phyloP scores from a whole-genome alignment of 53 echinoderm and acorn worm species.

The Astropecten irregularis region DNA sequence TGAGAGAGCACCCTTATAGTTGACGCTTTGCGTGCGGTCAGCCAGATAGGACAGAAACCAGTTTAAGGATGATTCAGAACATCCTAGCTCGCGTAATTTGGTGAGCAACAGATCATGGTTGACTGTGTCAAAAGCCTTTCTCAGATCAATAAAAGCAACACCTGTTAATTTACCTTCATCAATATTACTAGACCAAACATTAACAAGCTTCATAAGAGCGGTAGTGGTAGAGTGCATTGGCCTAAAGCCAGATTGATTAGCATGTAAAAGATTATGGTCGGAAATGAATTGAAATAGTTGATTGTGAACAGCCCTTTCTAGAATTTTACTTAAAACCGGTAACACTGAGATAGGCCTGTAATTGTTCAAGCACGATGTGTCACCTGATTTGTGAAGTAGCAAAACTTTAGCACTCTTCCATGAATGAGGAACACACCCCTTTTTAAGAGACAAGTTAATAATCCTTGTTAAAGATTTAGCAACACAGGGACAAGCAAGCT shows the following conservation, averaged over 20 bases:
- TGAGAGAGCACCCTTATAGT: not conserved
- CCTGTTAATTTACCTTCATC: not conserved
- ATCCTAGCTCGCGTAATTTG: not conserved
- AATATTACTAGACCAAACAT: conserved; percentile 6
- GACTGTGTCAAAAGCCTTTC: conserved; percentile 46
- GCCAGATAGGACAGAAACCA: not conserved
- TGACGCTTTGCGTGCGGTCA: not conserved
- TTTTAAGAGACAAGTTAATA: not conserved
- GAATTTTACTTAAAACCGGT: conserved; percentile 22
- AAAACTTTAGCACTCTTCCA: conserved; percentile 50
- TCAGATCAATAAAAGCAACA: conserved; percentile 15
- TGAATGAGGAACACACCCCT: conserved; percentile 3
- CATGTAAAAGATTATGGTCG: conserved; percentile 13
- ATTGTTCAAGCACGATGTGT: conserved; percentile 9
- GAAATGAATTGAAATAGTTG: too few species aligned
- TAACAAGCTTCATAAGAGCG: not conserved
- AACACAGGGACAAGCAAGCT: not conserved
- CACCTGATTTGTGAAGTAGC: conserved; percentile 15
- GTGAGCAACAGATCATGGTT: conserved; percentile 18
- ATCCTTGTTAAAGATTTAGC: too few species aligned
- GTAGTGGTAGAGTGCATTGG: conserved; percentile 23
- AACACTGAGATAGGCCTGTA: too few species aligned
- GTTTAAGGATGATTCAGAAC: not conserved
- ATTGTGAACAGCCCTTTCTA: conserved; percentile 33
- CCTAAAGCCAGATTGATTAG: conserved; percentile 17